These are phyloP conservation scores for Sardina pilchardus DNA, from an alignment of 2,113 vertebrate genomes.

Conservation along the genomic window DNA sequence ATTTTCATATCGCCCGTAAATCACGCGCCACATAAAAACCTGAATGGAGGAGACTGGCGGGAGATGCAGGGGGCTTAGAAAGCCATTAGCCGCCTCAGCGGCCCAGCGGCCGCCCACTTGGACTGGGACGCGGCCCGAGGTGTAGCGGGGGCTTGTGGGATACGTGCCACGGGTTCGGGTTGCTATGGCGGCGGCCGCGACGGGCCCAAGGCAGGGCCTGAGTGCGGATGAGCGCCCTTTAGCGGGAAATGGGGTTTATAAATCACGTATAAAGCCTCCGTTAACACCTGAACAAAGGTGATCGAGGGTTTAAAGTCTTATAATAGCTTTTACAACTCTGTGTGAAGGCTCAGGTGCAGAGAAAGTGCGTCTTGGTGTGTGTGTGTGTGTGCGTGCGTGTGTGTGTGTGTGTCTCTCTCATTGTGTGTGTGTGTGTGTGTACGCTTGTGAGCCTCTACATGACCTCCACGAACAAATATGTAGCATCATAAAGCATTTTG, in stretches of 20 bases:
- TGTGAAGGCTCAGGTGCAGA: no score
- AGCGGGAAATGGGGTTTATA: neutral
- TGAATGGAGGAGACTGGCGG: neutral
- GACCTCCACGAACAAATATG: neutral
- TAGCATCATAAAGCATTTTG: neutral
- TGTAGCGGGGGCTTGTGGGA: slow-evolving; percentile 28
- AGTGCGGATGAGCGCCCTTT: neutral
- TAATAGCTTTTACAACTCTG: no score
- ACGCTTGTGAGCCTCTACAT: neutral
- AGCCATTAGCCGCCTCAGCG: neutral
- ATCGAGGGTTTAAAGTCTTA: neutral
- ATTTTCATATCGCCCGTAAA: slow-evolving; percentile 31
- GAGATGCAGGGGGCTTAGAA: slow-evolving; percentile 29
- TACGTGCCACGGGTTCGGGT: neutral
- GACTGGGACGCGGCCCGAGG: neutral
- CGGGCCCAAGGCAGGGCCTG: neutral
- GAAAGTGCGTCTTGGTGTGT: no score
- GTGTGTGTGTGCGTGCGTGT: neutral
- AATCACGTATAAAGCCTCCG: neutral
- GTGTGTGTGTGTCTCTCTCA: no score
- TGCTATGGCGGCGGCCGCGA: no score
- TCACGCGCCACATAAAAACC: slow-evolving; percentile 30
- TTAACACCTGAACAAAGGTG: neutral
- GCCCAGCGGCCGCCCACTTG: slow-evolving; percentile 18
- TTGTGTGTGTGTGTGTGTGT: neutral